Base-by-base conservation (phyloP, 1,140 invertebrate species). In the Bradynema listronoti region DNA sequence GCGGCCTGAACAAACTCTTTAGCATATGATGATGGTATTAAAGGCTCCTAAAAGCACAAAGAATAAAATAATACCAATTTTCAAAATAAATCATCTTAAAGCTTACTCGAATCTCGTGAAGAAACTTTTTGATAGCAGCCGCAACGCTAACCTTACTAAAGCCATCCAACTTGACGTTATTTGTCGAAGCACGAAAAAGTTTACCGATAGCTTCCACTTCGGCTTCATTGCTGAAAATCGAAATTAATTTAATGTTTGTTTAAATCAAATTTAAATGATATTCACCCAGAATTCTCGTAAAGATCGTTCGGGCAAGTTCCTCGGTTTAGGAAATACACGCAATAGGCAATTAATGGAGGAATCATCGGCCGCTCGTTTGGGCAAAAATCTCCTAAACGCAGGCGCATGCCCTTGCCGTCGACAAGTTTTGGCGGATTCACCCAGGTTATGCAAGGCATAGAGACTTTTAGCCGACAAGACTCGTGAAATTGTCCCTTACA, bases 301-400 rank as follows among this genome's bases (percentile, higher is more conserved):
- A n/a, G n/a, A n/a, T n/a, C n/a, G n/a, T n/a, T n/a, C n/a, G n/a
- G n/a, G n/a, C n/a, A n/a, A n/a, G n/a, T n/a, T 29, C 89, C 80
- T 2, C 84, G 81, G 82, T 96, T 92, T 32, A 97, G 85, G 80
- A 95, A 91, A 72, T 89, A 91, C 5, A 93, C 85, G 78, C 91
- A 95, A 77, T 95, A 90, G 36, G 95, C 86, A 62, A 96, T 83
- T 0, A 96, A 75, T 1, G 88, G 87, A 7, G 93, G 93, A 39
- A 97, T 86, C 87, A 92, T 90, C 1, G 92, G 92, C 24, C 87
- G 81, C 2, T 84, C 83, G 36, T 81, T 80, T 14, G 90, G 89
- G 33, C 71, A 73, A 43, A 58, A 71, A 27, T 74, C 72, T 14
- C 22, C 36, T 14, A 66, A 39, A 32, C 25, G 33, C 5, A 36